Base-by-base conservation (phyloP, 2,888 invertebrate genomes). In the Lithodes maja region DNA sequence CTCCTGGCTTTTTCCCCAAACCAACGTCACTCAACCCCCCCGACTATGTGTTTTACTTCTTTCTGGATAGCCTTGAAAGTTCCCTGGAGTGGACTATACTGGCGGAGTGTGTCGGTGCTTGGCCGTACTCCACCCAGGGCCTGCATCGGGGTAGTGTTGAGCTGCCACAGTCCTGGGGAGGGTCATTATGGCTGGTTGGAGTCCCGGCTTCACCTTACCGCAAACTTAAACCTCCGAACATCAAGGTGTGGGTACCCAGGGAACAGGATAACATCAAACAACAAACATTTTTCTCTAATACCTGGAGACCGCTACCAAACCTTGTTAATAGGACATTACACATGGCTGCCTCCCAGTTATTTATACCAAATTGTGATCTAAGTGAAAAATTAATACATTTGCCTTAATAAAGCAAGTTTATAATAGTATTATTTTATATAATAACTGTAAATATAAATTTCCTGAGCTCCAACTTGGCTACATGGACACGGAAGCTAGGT, bases 31-130 rank as follows among this genome's bases (percentile, higher is more conserved):
- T 49, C 7, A 17, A 75, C 49, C 9, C 54, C 9, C 54, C 55
- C 15, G 86, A 90, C 75, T 79, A 78, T 49, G 86, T 91, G 3
- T 91, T 91, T 71, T 90, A 83, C 52, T 91, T 90, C 75, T 79
- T 33, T 61, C 50, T 91, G 79, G 79, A 82, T 3, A 81, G 78
- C 55, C 54, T 69, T 3, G 68, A 75, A 33, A 82, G 83, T 33
- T 81, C 89, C 7, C 71, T 86, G 0, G 90, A 91, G 68, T 91
- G 91, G 91, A 77, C 91, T 3, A 33, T 88, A 15, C 75, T 91
- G 50, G 86, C 87, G 33, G 91, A 91, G 71, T 91, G 91, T 68
- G 61, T 91, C 17, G 91, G 91, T 77, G 71, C 88, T 33, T 91
- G 90, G 86, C 88, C 90, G 2, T 90, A 91, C 50, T 86, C 87